Base-by-base conservation (phyloP, 1,140 invertebrate genomes). In the Goniozus legneri region DNA sequence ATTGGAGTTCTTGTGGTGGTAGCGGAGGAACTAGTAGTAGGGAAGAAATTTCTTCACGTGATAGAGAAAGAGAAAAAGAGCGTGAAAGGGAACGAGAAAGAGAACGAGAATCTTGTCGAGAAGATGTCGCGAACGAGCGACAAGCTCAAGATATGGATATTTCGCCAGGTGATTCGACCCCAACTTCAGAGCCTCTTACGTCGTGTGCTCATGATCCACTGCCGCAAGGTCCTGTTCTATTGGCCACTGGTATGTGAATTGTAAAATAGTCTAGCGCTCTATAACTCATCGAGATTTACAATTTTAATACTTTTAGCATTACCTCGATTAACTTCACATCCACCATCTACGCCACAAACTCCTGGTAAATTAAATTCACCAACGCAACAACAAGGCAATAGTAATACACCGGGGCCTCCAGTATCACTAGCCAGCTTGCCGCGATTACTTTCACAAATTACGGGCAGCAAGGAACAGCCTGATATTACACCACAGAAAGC, bases 61-160 rank as follows among this genome's bases (percentile, higher is more conserved):
- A 69, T 34, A 62, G 68, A 20, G 66, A 72, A 40, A 59, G 72
- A 3, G 68, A 68, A 45, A 44, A 57, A 27, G 63, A 65, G 30
- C 52, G 60, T 7, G 59, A 61, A 42, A 53, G 71, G 62, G 63
- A 77, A 40, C 59, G 67, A 32, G 65, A 72, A 22, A 56, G 62
- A 39, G 69, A 70, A 44, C 59, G 68, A 50, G 69, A 73, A 32
- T 54, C 66, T 21, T 65, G 67, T 44, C 64, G 72, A 35, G 72
- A 73, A 12, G 73, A 73, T 38, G 49, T 54, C 22, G 62, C 62
- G 15, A 58, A 63, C 13, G 73, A 75, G 44, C 68, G 73, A n/a
- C 71, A 73, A 42, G 64, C 69, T 45, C 84, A 88, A 60, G 88
- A 91, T 64, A 91, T 91, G 88, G 89, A 92, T 58, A 90, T 91